A percentile compares a stretch with the other conserved stretches of the same genome.
phyloP scores from a whole-genome alignment of 2,113 vertebrate species.

The Colossoma macropomum region DNA sequence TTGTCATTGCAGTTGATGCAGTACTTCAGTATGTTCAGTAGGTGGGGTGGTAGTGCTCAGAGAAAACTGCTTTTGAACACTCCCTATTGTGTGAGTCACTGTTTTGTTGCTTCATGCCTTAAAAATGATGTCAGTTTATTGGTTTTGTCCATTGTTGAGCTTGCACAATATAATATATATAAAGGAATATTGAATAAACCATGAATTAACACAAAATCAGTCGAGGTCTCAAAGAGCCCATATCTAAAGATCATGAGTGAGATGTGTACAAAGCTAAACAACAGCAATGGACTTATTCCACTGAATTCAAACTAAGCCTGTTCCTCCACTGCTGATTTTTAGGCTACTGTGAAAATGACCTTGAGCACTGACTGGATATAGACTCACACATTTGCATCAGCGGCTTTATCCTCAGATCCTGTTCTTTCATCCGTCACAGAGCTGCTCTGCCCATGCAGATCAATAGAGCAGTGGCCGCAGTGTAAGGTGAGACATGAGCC shows the following conservation, averaged over 20 bases:
- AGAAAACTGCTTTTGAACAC: constrained; percentile 36
- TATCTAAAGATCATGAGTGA: background rate
- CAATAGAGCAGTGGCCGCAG: constrained; percentile 35
- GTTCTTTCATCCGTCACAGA: constrained; percentile 38
- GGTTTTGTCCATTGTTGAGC: background rate
- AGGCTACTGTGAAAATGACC: constrained; percentile 7
- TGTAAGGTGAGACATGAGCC: constrained; percentile 45
- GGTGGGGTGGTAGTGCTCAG: constrained; percentile 70
- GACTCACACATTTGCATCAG: constrained; percentile 9
- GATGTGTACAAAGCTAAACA: background rate
- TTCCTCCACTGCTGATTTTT: background rate
- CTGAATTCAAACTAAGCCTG: background rate
- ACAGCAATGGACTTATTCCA: background rate
- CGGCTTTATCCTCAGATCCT: constrained; percentile 42
- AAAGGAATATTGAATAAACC: background rate
- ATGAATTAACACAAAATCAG: background rate
- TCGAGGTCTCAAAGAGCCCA: background rate
- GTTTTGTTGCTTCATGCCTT: constrained; percentile 18
- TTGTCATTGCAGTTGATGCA: constrained; percentile 60
- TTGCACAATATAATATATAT: background rate
- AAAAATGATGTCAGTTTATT: constrained; percentile 1
- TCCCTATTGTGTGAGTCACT: background rate
- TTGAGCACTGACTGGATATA: constrained; percentile 14
- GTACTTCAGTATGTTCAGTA: constrained; percentile 58
- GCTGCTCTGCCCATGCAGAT: constrained; percentile 33